Evolutionary conservation across 2,888 invertebrate genomes (phyloP), one percentile per base, ranked within the genome.

Genomic region (Cancer borealis): DNA sequence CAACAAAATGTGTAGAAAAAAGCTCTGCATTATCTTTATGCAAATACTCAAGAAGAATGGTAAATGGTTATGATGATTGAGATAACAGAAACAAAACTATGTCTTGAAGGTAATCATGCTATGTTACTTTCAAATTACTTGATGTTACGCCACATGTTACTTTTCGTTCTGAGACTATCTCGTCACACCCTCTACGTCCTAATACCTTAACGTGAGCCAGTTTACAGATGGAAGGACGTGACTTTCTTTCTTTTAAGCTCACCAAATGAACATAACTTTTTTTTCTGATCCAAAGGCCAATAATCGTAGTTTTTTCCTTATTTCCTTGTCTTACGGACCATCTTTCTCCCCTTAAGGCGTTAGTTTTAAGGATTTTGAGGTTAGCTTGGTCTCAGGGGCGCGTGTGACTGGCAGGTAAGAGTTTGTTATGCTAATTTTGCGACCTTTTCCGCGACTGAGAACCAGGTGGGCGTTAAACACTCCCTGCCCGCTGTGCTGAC

Each of bases 341-440:
- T 84, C 88, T n/a, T 49, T 46, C 10, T 26, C 88, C 88, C n/a
- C 88, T 88, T 88, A 88, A 21, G 26, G n/a, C 88, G 26, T 39
- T 47, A 49, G 88, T n/a, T 88, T 26, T 88, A 88, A 88, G 46
- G 46, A 49, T 88, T 49, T 47, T n/a, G 47, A 46, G n/a, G 26
- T 84, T 39, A 84, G 84, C 39, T 84, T 84, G 39, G 39, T 84
- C 84, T 84, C 14, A 84, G 39, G 84, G 39, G 39, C 84, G 84
- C 84, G 84, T 39, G 84, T 84, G 84, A 84, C 39, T 39, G 39
- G 84, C 84, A 84, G 84, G 39, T 84, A 39, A 39, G 84, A 84
- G 84, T 84, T 84, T 84, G 84, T 84, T 84, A 84, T 84, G 84
- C 39, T 39, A 84, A 84, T 84, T 84, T 84, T 39, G 84, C 84